These are phyloP conservation scores for Tolmerus cingulatus DNA, from an alignment of 2,888 invertebrate species.

Conservation along the genomic window DNA sequence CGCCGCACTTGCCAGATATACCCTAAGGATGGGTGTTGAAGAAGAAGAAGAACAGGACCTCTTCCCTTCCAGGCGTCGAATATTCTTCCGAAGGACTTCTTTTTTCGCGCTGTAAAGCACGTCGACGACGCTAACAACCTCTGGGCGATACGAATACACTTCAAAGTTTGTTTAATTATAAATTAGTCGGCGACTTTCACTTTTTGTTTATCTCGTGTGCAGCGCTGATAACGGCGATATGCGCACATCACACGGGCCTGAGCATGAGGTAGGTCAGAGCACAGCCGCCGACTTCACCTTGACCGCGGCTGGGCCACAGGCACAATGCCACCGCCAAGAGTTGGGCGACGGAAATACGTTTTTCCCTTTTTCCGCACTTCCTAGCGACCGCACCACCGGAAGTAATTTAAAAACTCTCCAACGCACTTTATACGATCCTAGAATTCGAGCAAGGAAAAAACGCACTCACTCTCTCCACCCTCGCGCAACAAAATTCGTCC, in stretches of 20 bases:
- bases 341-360: background rate
- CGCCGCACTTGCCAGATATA: background rate
- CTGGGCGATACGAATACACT: background rate
- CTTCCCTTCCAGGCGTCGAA: background rate
- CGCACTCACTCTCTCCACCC: background rate
- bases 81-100: too few relatives aligned
- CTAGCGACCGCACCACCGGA: conserved; percentile 3
- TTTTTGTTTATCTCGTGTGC: conserved; percentile 36
- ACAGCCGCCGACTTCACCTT: conserved; percentile 31
- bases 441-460: background rate
- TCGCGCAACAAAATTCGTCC: background rate
- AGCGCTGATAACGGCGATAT: conserved; percentile 2
- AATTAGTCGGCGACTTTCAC: conserved; percentile 24
- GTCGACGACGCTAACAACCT: background rate
- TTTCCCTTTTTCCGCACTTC: background rate
- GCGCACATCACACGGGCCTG: background rate
- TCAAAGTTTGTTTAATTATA: conserved; percentile 3
- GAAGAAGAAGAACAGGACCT: background rate
- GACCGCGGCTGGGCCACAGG: conserved; percentile 15
- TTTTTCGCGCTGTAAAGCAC: background rate
- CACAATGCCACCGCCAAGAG: background rate
- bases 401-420: background rate
- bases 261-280: conserved; percentile 37
- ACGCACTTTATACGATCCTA: background rate
- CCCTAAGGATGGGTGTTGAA: background rate